Conservation (phyloP, 2,888 invertebrate species). For the Drosophila cracens region DNA sequence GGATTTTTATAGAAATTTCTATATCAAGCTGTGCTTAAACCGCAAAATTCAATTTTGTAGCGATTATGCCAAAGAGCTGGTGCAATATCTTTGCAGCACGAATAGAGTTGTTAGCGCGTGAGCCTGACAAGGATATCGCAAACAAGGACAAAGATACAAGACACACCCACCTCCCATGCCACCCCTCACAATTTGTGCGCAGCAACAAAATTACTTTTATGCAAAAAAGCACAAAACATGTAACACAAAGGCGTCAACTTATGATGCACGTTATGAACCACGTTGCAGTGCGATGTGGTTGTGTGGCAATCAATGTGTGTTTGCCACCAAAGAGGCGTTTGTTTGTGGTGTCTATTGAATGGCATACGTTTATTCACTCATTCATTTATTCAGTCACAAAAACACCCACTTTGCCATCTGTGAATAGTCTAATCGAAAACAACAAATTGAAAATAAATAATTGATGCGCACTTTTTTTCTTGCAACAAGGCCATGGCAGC, state of each 20-base stretch:
- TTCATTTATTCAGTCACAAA: slow-evolving; percentile 23
- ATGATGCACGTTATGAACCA: slow-evolving; percentile 2
- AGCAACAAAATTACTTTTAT: slow-evolving; percentile 50
- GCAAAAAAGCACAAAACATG: slow-evolving; percentile 33
- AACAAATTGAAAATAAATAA: slow-evolving; percentile 78
- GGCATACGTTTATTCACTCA: slow-evolving; percentile 30
- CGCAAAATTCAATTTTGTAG: slow-evolving; percentile 67
- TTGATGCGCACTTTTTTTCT: slow-evolving; percentile 54
- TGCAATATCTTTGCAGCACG: slow-evolving; percentile 48
- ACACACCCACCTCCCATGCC: slow-evolving; percentile 4
- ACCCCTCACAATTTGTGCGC: slow-evolving; percentile 27
- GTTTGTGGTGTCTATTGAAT: slow-evolving; percentile 19
- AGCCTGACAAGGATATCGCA: slow-evolving; percentile 60
- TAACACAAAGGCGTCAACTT: slow-evolving; percentile 10
- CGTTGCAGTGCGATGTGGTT: no score
- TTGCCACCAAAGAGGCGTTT: slow-evolving; percentile 14
- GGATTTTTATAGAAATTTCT: neutral
- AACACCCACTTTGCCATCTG: slow-evolving; percentile 48
- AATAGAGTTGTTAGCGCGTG: slow-evolving; percentile 56
- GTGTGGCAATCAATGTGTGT: slow-evolving; percentile 37
- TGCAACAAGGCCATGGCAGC: slow-evolving; percentile 2
- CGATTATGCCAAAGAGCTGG: slow-evolving; percentile 38
- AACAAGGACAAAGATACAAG: slow-evolving; percentile 27
- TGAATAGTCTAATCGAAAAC: slow-evolving; percentile 69
- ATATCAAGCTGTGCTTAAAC: slow-evolving; percentile 43